Percentiles rank a stretch among this genome's conserved stretches.
Evolutionary conservation across 2,888 invertebrate genomes (phyloP).

Genomic region (Temnothorax unifasciatus): DNA sequence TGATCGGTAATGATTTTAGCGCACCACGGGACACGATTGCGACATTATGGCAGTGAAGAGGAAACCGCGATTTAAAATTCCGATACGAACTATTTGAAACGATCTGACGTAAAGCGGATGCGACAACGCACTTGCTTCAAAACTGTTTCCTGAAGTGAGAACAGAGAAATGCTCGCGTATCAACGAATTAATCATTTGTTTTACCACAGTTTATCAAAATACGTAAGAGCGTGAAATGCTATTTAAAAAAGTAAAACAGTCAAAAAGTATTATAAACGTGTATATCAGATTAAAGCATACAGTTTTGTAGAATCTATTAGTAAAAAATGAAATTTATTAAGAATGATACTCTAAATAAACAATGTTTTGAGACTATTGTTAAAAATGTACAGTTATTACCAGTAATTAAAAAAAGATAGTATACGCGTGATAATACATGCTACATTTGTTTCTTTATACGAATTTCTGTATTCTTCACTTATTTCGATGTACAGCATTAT

Average conservation of each 20-base stretch:
- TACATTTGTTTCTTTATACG: neutral
- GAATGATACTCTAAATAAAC: neutral
- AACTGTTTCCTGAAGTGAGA: constrained; percentile 55
- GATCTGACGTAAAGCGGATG: constrained; percentile 64
- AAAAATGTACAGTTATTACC: neutral
- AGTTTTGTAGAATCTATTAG: neutral
- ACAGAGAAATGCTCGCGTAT: neutral
- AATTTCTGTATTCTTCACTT: neutral
- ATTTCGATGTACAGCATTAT: neutral
- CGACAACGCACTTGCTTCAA: constrained; percentile 37
- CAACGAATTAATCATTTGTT: neutral
- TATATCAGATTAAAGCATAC: neutral
- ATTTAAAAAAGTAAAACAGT: neutral
- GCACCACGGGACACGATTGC: neutral
- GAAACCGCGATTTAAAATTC: constrained; percentile 49
- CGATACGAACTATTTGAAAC: neutral
- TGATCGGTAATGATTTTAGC: neutral
- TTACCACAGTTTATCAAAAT: neutral
- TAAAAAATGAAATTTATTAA: neutral
- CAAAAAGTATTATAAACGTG: neutral
- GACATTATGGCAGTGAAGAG: neutral
- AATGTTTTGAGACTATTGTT: neutral
- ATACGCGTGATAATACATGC: neutral
- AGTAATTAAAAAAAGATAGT: neutral
- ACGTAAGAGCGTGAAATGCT: neutral